Evolutionary conservation across 2,797 vertebrate species (phyloP).

Genomic region (Orestias chungarensis): DNA sequence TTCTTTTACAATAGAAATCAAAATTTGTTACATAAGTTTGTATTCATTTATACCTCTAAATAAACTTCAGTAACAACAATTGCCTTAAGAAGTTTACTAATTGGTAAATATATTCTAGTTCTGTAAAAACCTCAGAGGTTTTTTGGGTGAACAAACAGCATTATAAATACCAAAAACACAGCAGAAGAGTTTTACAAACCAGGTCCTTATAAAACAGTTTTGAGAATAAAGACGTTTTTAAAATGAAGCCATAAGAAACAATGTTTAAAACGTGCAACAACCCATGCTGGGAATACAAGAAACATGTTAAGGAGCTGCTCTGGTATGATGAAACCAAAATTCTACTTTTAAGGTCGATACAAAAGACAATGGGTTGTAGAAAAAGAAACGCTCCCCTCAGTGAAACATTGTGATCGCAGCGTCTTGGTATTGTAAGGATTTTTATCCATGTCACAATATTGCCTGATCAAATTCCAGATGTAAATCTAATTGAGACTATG

Average conservation of each 20-base stretch:
- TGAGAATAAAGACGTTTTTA: neutral
- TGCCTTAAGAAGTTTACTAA: neutral
- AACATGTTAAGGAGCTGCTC: neutral
- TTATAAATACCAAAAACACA: neutral
- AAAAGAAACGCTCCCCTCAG: neutral
- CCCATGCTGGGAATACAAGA: neutral
- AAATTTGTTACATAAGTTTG: no score
- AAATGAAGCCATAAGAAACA: neutral
- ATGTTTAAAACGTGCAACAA: neutral
- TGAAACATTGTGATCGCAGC: neutral
- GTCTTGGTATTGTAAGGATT: neutral
- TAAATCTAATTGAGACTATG: neutral
- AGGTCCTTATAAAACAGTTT: neutral
- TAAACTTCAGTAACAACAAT: neutral
- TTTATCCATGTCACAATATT: neutral
- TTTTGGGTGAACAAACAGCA: neutral
- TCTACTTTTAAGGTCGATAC: neutral
- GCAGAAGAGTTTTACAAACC: neutral
- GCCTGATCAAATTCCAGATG: neutral
- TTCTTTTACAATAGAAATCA: neutral
- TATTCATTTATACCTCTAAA: neutral
- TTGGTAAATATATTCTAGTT: neutral
- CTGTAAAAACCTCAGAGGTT: neutral
- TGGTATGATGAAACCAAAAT: neutral
- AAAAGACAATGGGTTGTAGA: neutral